phyloP scores from a whole-genome alignment of 1,140 invertebrate genomes.

The Drosophila kanapiae region DNA sequence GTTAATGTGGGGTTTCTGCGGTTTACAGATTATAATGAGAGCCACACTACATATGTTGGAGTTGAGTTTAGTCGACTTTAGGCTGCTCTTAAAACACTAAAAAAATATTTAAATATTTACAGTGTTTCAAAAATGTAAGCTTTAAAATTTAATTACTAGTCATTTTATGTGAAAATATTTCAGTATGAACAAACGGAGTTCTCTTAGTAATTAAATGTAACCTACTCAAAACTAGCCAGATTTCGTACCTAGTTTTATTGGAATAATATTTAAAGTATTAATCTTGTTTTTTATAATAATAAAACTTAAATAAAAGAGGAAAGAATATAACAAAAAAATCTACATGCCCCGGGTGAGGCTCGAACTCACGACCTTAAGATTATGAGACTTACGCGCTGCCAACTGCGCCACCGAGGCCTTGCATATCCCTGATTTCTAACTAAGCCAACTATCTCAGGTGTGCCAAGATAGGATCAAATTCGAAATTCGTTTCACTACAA shows the following conservation, averaged over 20 bases:
- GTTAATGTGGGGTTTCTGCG: conserved; percentile 43
- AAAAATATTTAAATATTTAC: not conserved
- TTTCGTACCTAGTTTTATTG: no score
- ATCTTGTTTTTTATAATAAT: not conserved
- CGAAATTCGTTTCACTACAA: not conserved
- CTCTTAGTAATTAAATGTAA: not conserved
- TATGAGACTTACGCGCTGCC: conserved; percentile 98
- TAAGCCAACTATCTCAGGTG: not conserved
- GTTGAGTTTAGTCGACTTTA: not conserved
- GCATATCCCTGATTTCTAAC: fast-evolving
- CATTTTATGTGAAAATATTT: not conserved
- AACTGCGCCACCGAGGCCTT: conserved; percentile 95
- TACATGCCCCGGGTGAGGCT: conserved; percentile 95
- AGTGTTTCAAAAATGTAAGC: not conserved
- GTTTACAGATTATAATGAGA: conserved; percentile 36
- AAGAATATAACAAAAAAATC: conserved; percentile 85
- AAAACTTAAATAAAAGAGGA: not conserved
- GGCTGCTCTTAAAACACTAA: not conserved
- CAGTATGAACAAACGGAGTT: not conserved
- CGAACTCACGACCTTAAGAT: conserved; percentile 98
- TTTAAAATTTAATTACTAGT: no score
- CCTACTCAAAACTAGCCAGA: fast-evolving
- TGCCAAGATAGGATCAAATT: not conserved
- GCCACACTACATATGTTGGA: conserved; percentile 7
- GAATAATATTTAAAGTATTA: not conserved